Percentiles rank a stretch among this genome's conserved stretches.
Evolutionary conservation across 2,113 vertebrate species (phyloP).

Genomic region (Podarcis muralis): DNA sequence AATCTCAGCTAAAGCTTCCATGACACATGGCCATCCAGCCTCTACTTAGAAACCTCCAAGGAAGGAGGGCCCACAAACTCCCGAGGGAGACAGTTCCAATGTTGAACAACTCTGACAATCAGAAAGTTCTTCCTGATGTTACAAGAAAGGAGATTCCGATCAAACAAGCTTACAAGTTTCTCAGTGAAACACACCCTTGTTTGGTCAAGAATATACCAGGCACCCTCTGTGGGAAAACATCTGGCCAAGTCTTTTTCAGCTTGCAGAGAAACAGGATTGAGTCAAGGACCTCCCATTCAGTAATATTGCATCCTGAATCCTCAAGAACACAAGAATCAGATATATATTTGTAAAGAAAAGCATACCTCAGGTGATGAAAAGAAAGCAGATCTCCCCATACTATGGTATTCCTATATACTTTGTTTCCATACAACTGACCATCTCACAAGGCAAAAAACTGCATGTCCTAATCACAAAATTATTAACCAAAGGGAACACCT

Average conservation of each 20-base stretch:
- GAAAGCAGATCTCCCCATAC: neutral
- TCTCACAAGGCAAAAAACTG: neutral
- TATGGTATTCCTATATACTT: neutral
- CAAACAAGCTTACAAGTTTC: conserved; percentile 6
- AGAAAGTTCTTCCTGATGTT: too few species aligned
- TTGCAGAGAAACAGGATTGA: neutral
- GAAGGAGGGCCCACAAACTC: too few species aligned
- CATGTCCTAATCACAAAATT: neutral
- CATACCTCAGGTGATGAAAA: neutral
- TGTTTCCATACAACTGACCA: neutral
- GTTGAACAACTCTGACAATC: too few species aligned
- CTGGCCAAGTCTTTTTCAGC: neutral
- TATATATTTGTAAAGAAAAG: neutral
- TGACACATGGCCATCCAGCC: too few species aligned
- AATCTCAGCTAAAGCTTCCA: too few species aligned
- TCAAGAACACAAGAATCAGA: neutral
- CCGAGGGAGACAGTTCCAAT: too few species aligned
- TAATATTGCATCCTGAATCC: too few species aligned
- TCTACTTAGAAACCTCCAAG: too few species aligned
- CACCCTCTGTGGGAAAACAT: neutral
- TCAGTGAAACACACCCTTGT: neutral
- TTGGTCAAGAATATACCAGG: neutral
- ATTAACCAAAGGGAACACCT: neutral
- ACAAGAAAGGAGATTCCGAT: too few species aligned
- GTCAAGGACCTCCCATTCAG: neutral